These are phyloP conservation scores for Amphiprion clarkii DNA, from an alignment of 2,797 vertebrate genomes.

Conservation along the genomic window DNA sequence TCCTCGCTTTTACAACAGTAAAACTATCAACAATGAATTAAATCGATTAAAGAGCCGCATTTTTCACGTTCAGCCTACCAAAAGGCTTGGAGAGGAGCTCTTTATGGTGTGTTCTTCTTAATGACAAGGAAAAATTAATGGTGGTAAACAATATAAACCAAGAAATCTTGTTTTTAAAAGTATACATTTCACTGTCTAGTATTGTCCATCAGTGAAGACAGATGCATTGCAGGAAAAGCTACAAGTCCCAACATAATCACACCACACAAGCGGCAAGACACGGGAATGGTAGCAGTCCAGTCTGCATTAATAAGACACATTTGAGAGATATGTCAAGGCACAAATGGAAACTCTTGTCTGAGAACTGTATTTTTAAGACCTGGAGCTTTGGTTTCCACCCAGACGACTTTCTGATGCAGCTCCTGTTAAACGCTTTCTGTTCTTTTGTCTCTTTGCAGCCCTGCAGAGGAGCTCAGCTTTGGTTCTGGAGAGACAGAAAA, in stretches of 20 bases:
- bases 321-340: conserved; percentile 26
- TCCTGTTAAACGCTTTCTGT: conserved; percentile 6
- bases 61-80: too few relatives aligned
- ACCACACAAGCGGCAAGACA: conserved; percentile 5
- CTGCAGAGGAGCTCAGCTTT: conserved; percentile 96
- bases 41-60: too few relatives aligned
- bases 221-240: conserved; percentile 27
- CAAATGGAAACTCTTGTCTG: conserved; percentile 14
- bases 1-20: not conserved
- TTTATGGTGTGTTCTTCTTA: not conserved
- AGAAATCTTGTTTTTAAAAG: conserved; percentile 6
- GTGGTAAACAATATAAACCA: conserved; percentile 6
- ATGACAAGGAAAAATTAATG: not conserved
- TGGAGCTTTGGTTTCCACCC: not conserved
- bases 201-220: conserved; percentile 4
- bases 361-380: conserved; percentile 1
- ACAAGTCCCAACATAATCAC: conserved; percentile 34
- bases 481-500: conserved; percentile 93
- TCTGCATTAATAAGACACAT: conserved; percentile 27
- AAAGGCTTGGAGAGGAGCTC: too few relatives aligned
- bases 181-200: not conserved
- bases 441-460: conserved; percentile 80
- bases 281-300: conserved; percentile 6
- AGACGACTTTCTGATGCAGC: conserved; percentile 7
- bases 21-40: not conserved